Evolutionary conservation across 2,888 invertebrate species (phyloP).

Genomic region (Coecobrya sp.): DNA sequence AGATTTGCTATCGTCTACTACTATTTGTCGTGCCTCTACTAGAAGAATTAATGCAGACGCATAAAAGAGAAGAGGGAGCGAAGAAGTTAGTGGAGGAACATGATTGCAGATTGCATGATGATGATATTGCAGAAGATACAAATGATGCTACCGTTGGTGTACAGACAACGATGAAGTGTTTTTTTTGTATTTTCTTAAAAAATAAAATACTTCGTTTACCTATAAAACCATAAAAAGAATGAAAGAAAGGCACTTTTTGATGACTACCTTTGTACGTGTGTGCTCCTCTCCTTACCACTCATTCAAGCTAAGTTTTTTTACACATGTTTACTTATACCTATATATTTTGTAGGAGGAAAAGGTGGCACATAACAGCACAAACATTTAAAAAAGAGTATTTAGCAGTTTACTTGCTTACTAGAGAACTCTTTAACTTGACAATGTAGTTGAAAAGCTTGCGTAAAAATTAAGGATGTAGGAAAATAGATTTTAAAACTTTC

Average conservation of each 20-base stretch:
- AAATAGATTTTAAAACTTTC: slow-evolving; percentile 3
- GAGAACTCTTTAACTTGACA: slow-evolving; percentile 49
- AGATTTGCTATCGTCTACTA: slow-evolving; percentile 19
- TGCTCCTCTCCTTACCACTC: slow-evolving; percentile 22
- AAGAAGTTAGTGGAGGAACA: slow-evolving; percentile 45
- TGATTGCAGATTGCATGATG: slow-evolving; percentile 59
- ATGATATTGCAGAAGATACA: slow-evolving; percentile 64
- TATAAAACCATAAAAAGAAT: slow-evolving; percentile 60
- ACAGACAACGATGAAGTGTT: slow-evolving; percentile 56
- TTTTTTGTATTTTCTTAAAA: slow-evolving; percentile 35
- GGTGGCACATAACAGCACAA: not conserved
- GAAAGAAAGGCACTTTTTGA: slow-evolving; percentile 70
- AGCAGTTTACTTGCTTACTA: slow-evolving; percentile 15
- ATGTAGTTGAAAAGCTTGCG: slow-evolving; percentile 37
- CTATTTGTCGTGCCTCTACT: slow-evolving; percentile 44
- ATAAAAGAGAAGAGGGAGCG: not conserved
- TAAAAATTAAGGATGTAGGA: slow-evolving; percentile 54
- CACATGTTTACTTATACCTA: slow-evolving; percentile 12
- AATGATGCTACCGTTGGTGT: slow-evolving; percentile 61
- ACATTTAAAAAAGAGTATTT: slow-evolving; percentile 11
- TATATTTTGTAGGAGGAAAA: not conserved
- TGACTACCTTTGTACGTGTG: slow-evolving; percentile 57
- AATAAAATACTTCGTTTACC: slow-evolving; percentile 50
- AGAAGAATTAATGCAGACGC: not conserved
- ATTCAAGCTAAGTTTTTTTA: slow-evolving; percentile 40